Evolutionary conservation across 1,140 invertebrate species (phyloP).

Genomic region (Drosophila neocordata): DNA sequence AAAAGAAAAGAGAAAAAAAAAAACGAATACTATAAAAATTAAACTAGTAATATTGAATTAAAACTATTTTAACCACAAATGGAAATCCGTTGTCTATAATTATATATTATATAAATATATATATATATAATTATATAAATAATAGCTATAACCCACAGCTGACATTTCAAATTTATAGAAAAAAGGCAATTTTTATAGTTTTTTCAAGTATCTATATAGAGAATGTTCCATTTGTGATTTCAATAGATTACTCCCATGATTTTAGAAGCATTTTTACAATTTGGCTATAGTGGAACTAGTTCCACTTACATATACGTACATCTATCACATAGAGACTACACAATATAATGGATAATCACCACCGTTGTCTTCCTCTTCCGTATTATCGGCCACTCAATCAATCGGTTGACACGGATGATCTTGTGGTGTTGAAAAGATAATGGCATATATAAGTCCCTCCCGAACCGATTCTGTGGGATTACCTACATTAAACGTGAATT

Average conservation of each 20-base stretch:
- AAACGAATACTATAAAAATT: no score
- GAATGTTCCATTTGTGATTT: not conserved
- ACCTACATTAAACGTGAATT: conserved; percentile 89
- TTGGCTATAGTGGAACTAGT: not conserved
- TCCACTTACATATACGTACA: not conserved
- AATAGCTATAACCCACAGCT: no score
- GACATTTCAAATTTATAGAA: no score
- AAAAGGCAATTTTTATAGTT: no score
- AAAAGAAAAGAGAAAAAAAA: not conserved
- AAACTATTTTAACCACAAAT: not conserved
- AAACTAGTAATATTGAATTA: not conserved
- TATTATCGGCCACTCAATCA: conserved; percentile 41
- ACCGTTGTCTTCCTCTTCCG: not conserved
- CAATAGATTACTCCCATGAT: not conserved
- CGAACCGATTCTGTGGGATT: conserved; percentile 86
- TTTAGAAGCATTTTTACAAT: not conserved
- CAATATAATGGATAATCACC: conserved; percentile 3
- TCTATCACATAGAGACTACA: conserved; percentile 46
- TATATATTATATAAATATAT: no score
- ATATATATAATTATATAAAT: no score
- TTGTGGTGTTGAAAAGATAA: conserved; percentile 86
- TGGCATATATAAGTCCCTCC: conserved; percentile 89
- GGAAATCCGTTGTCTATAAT: not conserved
- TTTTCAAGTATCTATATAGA: no score
- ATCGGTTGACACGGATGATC: conserved; percentile 63